Evolutionary conservation across 2,888 invertebrate genomes (phyloP).

Genomic region (Timema cristinae): DNA sequence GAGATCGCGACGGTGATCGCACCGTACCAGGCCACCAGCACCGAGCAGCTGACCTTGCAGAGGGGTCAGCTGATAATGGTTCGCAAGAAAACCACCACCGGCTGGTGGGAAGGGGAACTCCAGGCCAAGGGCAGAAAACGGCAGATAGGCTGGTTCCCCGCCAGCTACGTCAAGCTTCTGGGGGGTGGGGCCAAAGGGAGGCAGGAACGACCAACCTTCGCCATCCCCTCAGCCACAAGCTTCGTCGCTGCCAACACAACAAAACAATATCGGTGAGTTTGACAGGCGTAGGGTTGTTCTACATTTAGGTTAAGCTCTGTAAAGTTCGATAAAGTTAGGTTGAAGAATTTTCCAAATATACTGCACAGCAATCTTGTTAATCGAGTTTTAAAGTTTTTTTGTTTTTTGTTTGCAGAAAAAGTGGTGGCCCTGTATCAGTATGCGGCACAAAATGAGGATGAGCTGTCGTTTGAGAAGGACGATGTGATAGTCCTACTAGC

Average conservation of each 20-base stretch:
- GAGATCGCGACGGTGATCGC: slow-evolving; percentile 95
- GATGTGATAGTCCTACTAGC: slow-evolving; percentile 86
- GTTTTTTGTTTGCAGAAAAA: slow-evolving; percentile 57
- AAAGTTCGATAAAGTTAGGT: too few relatives aligned
- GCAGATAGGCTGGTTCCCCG: slow-evolving; percentile 98
- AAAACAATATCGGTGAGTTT: neutral
- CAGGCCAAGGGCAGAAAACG: slow-evolving; percentile 81
- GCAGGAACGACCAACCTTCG: slow-evolving; percentile 46
- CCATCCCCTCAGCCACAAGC: slow-evolving; percentile 16
- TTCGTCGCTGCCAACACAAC: slow-evolving; percentile 10
- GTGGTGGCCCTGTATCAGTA: slow-evolving; percentile 93
- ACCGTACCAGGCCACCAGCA: slow-evolving; percentile 83
- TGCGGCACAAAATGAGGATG: slow-evolving; percentile 91
- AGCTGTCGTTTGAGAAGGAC: slow-evolving; percentile 86
- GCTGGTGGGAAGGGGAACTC: slow-evolving; percentile 99
- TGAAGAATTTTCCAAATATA: too few relatives aligned
- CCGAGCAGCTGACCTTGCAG: slow-evolving; percentile 85
- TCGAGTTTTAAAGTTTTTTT: slow-evolving; percentile 14
- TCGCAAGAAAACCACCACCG: slow-evolving; percentile 93
- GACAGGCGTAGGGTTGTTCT: too few relatives aligned
- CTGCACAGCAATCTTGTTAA: neutral
- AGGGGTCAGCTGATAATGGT: slow-evolving; percentile 93
- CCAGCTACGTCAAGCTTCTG: slow-evolving; percentile 85
- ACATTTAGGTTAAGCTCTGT: too few relatives aligned
- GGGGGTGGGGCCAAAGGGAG: slow-evolving; percentile 59